Base-by-base conservation (phyloP, 2,888 invertebrate species). In the Antitype chi region DNA sequence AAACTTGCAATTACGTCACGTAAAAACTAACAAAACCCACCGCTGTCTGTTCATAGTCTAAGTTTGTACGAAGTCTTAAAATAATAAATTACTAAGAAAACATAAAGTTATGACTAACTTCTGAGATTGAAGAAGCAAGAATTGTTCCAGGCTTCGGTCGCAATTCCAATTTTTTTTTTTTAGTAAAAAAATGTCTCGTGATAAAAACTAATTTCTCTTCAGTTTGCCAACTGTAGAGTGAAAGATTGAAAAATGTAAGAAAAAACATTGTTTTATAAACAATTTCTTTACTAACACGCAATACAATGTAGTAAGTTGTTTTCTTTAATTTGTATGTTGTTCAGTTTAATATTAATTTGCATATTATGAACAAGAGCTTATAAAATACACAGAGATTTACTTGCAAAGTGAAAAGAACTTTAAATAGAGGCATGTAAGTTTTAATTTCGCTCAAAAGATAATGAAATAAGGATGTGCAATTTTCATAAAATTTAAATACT, bases 71-170 rank as follows among this genome's bases (percentile, higher is more conserved):
- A 53, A 72, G 60, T 67, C 82, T 81, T 28, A 78, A 83, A 85
- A 87, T 79, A 78, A 87, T 73, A 83, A 81, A 85, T 85, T 83
- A 84, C 78, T 53, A 62, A 79, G 81, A 77, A 83, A 83, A 78
- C 68, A 73, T 73, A 75, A 87, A 87, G 73, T 81, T 78, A 66
- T 38, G 28, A 70, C 59, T 55, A 82, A 87, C 74, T 81, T 80
- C 64, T 74, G 60, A 74, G 66, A 67, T 68, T 75, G 70, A 53
- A 76, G 70, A 53, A 76, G 71, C 71, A 74, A 73, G 76, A 79
- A 78, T 62, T 66, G 57, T 82, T 76, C 66, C 78, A 80, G 86
- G 62, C 78, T 78, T 83, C 67, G 17, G 64, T 64, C 43, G n/a
- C 49, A 64, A 63, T 72, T 71, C 62, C 0, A 59, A 38, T 60